phyloP scores from a whole-genome alignment of 2,888 invertebrate genomes.

The Aspidiotus destructor region DNA sequence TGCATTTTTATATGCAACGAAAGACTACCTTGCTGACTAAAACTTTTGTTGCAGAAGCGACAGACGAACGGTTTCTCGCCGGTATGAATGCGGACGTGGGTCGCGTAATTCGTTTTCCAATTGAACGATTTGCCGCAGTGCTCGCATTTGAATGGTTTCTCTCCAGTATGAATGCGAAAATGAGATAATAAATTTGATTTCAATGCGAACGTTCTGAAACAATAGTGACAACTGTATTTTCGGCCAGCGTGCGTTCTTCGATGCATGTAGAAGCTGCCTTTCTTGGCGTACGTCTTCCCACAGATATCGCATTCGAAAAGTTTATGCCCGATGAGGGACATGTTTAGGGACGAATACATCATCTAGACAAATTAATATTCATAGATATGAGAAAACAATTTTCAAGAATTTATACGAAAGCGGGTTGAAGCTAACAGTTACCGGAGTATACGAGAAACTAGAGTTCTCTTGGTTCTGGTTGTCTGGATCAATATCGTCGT shows the following conservation, averaged over 20 bases:
- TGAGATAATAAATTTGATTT: slow-evolving; percentile 35
- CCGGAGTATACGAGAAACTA: not conserved
- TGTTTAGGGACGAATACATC: slow-evolving; percentile 6
- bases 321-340: slow-evolving; percentile 2
- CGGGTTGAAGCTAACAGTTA: not conserved
- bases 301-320: slow-evolving; percentile 32
- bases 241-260: slow-evolving; percentile 28
- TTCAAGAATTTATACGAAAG: not conserved
- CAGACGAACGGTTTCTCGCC: slow-evolving; percentile 36
- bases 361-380: not conserved
- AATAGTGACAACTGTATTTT: slow-evolving; percentile 23
- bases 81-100: slow-evolving; percentile 35
- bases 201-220: slow-evolving; percentile 31
- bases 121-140: slow-evolving; percentile 35
- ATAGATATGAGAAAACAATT: not conserved
- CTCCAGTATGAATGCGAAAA: slow-evolving; percentile 35
- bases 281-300: slow-evolving; percentile 34
- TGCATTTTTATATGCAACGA: slow-evolving; percentile 36
- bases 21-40: slow-evolving; percentile 35
- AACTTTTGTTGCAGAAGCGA: slow-evolving; percentile 35
- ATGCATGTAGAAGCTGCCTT: slow-evolving; percentile 33
- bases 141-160: slow-evolving; percentile 35
- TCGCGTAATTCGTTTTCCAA: slow-evolving; percentile 35
- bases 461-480: slow-evolving; percentile 9
- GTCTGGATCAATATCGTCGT: slow-evolving; percentile 14